Evolutionary conservation across 2,797 vertebrate genomes (phyloP).

Genomic region (Telmatherina bonti): DNA sequence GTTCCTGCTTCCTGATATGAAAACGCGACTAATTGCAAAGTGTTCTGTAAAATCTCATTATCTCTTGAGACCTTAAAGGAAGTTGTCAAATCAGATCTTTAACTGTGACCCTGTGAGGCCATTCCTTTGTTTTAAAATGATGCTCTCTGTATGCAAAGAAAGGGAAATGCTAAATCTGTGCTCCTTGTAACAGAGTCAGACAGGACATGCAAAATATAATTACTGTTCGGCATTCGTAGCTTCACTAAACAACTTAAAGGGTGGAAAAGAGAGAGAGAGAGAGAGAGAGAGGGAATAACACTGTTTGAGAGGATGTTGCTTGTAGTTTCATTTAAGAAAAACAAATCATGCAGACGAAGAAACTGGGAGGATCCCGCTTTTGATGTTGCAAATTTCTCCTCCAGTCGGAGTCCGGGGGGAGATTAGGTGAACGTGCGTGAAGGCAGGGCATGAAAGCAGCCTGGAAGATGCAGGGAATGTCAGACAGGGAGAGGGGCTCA

Average conservation of each 20-base stretch:
- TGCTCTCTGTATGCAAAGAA: constrained; percentile 16
- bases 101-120: constrained; percentile 36
- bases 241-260: constrained; percentile 36
- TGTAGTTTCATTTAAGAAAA: constrained; percentile 41
- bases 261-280: constrained; percentile 11
- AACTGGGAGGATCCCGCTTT: constrained; percentile 56
- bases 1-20: constrained; percentile 65
- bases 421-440: constrained; percentile 53
- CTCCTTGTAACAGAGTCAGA: constrained; percentile 23
- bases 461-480: constrained; percentile 48
- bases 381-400: constrained; percentile 70
- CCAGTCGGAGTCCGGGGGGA: constrained; percentile 55
- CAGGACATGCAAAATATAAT: constrained; percentile 19
- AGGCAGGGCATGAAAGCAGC: constrained; percentile 57
- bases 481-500: constrained; percentile 45
- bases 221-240: neutral
- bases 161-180: constrained; percentile 3
- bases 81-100: constrained; percentile 41
- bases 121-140: constrained; percentile 49
- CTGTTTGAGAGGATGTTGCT: constrained; percentile 13
- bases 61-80: constrained; percentile 56
- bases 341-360: constrained; percentile 47
- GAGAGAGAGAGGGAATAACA: neutral
- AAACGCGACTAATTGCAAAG: constrained; percentile 73
- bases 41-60: constrained; percentile 71